Evolutionary conservation across 2,797 vertebrate species (phyloP), one percentile per base, ranked within the genome.

Genomic region (Platalea minor): DNA sequence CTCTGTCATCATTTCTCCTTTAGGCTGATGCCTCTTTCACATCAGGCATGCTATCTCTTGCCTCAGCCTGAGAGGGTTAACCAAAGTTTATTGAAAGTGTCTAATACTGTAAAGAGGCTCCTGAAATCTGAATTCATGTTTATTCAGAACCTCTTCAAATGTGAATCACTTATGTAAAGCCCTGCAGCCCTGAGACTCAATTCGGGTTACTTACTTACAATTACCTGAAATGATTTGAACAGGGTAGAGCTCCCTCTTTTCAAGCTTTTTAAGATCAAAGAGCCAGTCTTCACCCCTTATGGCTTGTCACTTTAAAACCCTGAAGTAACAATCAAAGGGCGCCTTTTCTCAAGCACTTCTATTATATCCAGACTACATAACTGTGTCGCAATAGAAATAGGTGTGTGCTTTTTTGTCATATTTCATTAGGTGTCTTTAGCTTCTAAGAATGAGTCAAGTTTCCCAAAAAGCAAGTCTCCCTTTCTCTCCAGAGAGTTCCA

Each of bases 251-350:
- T 95, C 31, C 81, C 43, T 79, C 70, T 88, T 96, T 94, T 89
- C 70, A 97, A 93, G 69, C 64, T 93, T 94, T 96, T 97, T 91
- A 96, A 97, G 93, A 97, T 98, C 95, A 97, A 97, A 98, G 95
- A 95, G 48, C 83, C 51, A 74, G 64, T 78, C 89, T 87, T 88
- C 82, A 81, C 37, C 65, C 56, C 95, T 95, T 96, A 90, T 51
- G 39, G 64, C 79, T 96, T 90, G 94, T 93, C 65, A 67, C 19
- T 95, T 95, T 92, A 92, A 96, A 89, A 90, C 67, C 83, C 61
- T 88, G 88, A 90, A 88, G 70, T 79, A 80, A 93, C 83, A 92
- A 96, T 97, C 97, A 97, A 89, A 96, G 61, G 46, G n/a, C 18
- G 93, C 45, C 48, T 95, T 95, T 50, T 65, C 76, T 85, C 59